Evolutionary conservation across 2,113 vertebrate species (phyloP), one percentile per base, ranked within the genome.

Genomic region (Astur gentilis): DNA sequence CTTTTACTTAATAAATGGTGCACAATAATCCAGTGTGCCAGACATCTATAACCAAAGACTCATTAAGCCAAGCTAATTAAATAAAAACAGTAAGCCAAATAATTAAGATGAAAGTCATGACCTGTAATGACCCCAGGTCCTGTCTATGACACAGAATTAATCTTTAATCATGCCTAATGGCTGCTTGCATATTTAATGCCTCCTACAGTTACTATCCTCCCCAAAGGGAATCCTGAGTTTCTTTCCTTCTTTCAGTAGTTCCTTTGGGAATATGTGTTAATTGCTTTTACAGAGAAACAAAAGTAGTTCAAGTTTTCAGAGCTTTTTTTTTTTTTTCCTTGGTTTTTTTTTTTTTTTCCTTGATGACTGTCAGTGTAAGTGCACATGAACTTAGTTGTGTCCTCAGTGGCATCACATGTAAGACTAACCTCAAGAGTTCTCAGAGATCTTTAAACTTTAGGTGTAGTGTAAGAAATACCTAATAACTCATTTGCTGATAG

Each of bases 151-250:
- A 97, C 79, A 95, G 95, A 98, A 98, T 98, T 95, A 98, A 98
- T 98, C 96, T 98, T 98, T 98, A 98, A 98, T 98, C 97, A 96
- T 95, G 73, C 80, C 95, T 97, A 98, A 98, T 98, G 95, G 80
- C 96, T 98, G 97, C 90, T 95, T 97, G 77, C 95, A 97, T 98
- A 97, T 96, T 97, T 98, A 96, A 98, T 97, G 81, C 49, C 82
- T 97, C 34, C 94, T 91, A 73, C 77, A 96, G 82, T 98, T 98
- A 84, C 86, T 95, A n/a, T 96, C 34, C 71, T 67, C 57, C 87
- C 96, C 94, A 95, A 94, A 96, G 97, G 95, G 95, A 97, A 67
- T 97, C 95, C 81, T 97, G 13, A 29, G 57, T 98, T 97, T 88
- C 94, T 95, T 96, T 93, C 40, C 16, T 50, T 89, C 44, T 95